Evolutionary conservation across 2,888 invertebrate genomes (phyloP).

Genomic region (Meteorus colon): DNA sequence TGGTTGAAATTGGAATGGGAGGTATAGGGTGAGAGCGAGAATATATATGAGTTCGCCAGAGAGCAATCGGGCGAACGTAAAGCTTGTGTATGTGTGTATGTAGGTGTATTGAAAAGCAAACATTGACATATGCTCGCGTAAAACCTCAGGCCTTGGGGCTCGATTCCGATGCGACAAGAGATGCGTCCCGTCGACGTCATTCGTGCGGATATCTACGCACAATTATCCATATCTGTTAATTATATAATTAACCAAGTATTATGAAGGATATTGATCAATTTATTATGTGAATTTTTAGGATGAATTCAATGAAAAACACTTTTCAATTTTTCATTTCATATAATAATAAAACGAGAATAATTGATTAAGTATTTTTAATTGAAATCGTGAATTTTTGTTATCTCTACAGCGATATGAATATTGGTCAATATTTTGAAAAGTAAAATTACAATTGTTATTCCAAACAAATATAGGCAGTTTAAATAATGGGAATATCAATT

Average conservation of each 20-base stretch:
- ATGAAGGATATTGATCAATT: not conserved
- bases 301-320: not conserved
- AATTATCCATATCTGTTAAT: slow-evolving; percentile 34
- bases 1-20: slow-evolving; percentile 8
- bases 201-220: slow-evolving; percentile 38
- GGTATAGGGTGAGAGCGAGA: slow-evolving; percentile 4
- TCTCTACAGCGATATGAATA: too few species aligned
- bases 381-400: too few species aligned
- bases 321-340: too few species aligned
- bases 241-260: not conserved
- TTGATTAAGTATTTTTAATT: too few species aligned
- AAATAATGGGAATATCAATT: too few species aligned
- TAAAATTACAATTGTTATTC: too few species aligned
- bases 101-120: slow-evolving; percentile 63
- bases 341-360: too few species aligned
- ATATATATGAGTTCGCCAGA: slow-evolving; percentile 34
- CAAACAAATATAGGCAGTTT: too few species aligned
- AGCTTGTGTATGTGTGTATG: slow-evolving; percentile 52
- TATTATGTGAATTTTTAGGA: not conserved
- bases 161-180: slow-evolving; percentile 45
- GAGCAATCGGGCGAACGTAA: slow-evolving; percentile 66
- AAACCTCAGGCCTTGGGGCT: slow-evolving; percentile 59
- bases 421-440: too few species aligned
- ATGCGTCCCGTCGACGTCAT: slow-evolving; percentile 21
- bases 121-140: slow-evolving; percentile 70